Conservation (phyloP, 2,113 vertebrate genomes). For the Rhinichthys klamathensis region DNA sequence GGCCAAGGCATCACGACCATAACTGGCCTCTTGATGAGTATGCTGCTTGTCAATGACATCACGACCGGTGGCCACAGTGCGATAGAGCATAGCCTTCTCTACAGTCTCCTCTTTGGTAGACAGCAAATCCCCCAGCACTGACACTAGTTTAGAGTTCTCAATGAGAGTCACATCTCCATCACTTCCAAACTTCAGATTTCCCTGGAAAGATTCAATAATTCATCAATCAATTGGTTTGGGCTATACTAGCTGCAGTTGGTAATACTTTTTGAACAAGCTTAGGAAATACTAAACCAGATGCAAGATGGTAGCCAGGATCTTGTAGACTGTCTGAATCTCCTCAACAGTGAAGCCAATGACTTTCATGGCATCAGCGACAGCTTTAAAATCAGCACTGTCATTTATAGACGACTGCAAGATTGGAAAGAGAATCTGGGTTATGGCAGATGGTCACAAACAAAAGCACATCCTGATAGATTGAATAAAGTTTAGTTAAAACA, state of each 20-base stretch:
- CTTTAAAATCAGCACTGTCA: slow-evolving; percentile 90
- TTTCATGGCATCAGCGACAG: slow-evolving; percentile 95
- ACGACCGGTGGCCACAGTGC: slow-evolving; percentile 91
- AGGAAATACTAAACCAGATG: slow-evolving; percentile 83
- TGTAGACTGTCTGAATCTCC: slow-evolving; percentile 94
- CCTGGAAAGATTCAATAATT: slow-evolving; percentile 71
- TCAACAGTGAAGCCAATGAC: slow-evolving; percentile 95
- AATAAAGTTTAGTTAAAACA: neutral
- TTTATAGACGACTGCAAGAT: slow-evolving; percentile 85
- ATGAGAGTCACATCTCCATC: slow-evolving; percentile 90
- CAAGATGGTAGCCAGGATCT: slow-evolving; percentile 91
- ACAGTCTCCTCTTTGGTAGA: slow-evolving; percentile 87
- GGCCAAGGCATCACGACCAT: slow-evolving; percentile 91
- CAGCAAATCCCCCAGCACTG: slow-evolving; percentile 83
- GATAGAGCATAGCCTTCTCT: slow-evolving; percentile 92
- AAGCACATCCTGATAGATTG: neutral
- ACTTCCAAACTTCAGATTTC: slow-evolving; percentile 88
- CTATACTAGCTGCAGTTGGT: neutral
- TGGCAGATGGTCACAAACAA: neutral
- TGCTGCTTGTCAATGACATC: slow-evolving; percentile 98
- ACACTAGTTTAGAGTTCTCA: slow-evolving; percentile 85
- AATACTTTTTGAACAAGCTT: neutral
- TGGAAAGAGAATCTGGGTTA: neutral
- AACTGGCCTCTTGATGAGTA: slow-evolving; percentile 90
- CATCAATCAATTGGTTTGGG: neutral